These are phyloP conservation scores for Heterotilapia buettikoferi DNA, from an alignment of 2,113 vertebrate genomes.

Conservation along the genomic window DNA sequence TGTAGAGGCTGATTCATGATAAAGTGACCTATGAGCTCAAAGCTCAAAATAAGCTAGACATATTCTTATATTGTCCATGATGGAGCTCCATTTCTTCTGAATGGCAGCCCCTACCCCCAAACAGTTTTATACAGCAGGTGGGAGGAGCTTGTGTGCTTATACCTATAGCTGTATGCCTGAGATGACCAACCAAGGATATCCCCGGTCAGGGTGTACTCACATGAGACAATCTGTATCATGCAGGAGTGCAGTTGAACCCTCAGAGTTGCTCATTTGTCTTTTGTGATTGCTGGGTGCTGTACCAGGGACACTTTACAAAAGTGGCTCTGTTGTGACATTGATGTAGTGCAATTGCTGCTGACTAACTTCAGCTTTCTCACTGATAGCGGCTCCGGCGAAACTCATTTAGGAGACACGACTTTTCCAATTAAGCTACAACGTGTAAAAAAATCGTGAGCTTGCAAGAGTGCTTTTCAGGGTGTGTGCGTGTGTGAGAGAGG, in stretches of 20 bases:
- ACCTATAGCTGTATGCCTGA: not conserved
- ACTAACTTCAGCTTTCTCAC: not conserved
- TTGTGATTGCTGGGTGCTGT: not conserved
- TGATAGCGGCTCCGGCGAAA: accelerated
- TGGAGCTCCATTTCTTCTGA: not conserved
- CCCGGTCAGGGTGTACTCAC: not conserved
- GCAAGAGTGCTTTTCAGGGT: not conserved
- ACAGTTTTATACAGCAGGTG: not conserved
- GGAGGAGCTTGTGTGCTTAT: not conserved
- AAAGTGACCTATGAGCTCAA: not conserved
- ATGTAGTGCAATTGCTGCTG: not conserved
- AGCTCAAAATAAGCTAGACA: not conserved
- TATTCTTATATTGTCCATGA: not conserved
- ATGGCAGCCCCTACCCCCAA: not conserved
- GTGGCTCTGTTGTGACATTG: not conserved
- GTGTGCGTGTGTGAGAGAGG: not conserved
- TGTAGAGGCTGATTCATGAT: not conserved
- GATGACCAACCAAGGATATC: not conserved
- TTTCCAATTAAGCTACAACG: not conserved
- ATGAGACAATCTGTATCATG: not conserved
- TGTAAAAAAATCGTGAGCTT: not conserved
- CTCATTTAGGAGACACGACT: not conserved
- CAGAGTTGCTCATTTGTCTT: not conserved
- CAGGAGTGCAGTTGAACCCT: not conserved
- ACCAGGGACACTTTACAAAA: not conserved